Evolutionary conservation across 2,113 vertebrate species (phyloP).

Genomic region (Daubentonia madagascariensis): DNA sequence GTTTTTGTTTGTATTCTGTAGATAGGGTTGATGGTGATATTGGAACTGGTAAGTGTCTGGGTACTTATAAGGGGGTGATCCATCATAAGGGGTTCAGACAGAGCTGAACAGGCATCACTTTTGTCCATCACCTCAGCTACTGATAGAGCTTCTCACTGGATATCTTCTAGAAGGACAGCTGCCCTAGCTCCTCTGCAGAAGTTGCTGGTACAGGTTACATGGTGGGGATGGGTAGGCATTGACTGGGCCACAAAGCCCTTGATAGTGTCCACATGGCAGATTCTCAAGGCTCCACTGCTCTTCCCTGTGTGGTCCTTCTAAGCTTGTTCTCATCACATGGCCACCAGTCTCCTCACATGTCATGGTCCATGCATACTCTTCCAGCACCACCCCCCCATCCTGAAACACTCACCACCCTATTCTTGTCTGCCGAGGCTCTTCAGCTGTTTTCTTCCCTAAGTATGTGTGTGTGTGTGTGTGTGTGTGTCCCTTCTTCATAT

Average conservation of each 20-base stretch:
- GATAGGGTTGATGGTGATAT: neutral
- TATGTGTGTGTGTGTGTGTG: neutral
- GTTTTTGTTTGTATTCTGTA: neutral
- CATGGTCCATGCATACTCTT: neutral
- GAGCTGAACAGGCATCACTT: neutral
- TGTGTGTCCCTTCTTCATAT: neutral
- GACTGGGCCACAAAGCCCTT: neutral
- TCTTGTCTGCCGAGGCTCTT: neutral
- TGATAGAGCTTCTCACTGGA: neutral
- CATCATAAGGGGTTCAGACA: neutral
- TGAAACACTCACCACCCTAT: accelerated
- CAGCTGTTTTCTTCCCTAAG: neutral
- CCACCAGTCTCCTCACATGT: neutral
- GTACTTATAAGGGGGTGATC: neutral
- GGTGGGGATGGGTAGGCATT: accelerated
- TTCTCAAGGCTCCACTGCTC: neutral
- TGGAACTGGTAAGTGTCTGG: neutral
- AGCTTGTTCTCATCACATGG: neutral
- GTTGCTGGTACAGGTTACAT: neutral
- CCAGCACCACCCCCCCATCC: neutral
- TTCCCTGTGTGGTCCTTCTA: neutral
- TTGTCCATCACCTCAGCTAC: neutral
- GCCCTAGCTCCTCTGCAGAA: neutral
- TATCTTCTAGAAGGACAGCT: neutral
- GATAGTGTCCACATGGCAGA: neutral